Percentiles rank a stretch among this genome's conserved stretches.
phyloP scores from a whole-genome alignment of 2,797 vertebrate genomes.

The Chelidonichthys spinosus region DNA sequence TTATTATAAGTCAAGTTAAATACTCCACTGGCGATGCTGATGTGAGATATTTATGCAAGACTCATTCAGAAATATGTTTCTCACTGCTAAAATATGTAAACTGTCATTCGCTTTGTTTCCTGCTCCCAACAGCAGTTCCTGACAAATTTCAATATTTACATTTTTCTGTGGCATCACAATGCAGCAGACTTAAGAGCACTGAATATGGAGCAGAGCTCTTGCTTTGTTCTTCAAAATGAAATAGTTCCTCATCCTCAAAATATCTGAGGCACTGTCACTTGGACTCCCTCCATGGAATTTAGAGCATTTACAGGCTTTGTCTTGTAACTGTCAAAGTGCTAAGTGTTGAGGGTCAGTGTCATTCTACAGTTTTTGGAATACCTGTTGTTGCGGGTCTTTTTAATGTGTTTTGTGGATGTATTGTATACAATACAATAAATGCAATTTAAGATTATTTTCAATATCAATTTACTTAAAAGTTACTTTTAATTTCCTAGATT shows the following conservation, averaged over 20 bases:
- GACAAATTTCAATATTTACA: slow-evolving; percentile 93
- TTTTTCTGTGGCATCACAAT: slow-evolving; percentile 85
- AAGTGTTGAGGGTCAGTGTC: slow-evolving; percentile 43
- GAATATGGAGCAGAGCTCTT: slow-evolving; percentile 72
- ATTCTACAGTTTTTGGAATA: slow-evolving; percentile 32
- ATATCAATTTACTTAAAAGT: no score
- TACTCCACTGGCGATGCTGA: slow-evolving; percentile 33
- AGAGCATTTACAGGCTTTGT: slow-evolving; percentile 65
- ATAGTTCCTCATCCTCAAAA: slow-evolving; percentile 78
- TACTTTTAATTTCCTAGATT: no score
- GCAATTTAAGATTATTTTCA: neutral
- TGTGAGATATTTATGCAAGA: slow-evolving; percentile 67
- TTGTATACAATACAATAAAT: no score
- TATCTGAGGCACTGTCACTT: slow-evolving; percentile 68
- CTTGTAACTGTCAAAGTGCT: slow-evolving; percentile 50
- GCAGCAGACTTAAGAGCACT: slow-evolving; percentile 85
- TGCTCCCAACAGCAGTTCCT: slow-evolving; percentile 75
- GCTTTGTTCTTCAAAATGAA: slow-evolving; percentile 84
- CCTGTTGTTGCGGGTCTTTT: slow-evolving; percentile 2
- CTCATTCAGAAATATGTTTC: slow-evolving; percentile 75
- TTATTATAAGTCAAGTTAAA: slow-evolving; percentile 43
- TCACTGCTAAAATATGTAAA: slow-evolving; percentile 82
- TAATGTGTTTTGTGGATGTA: no score
- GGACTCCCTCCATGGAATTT: slow-evolving; percentile 72
- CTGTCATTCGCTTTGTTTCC: slow-evolving; percentile 71